Conservation (phyloP, 2,113 vertebrate species). For the Nycticorax nycticorax region DNA sequence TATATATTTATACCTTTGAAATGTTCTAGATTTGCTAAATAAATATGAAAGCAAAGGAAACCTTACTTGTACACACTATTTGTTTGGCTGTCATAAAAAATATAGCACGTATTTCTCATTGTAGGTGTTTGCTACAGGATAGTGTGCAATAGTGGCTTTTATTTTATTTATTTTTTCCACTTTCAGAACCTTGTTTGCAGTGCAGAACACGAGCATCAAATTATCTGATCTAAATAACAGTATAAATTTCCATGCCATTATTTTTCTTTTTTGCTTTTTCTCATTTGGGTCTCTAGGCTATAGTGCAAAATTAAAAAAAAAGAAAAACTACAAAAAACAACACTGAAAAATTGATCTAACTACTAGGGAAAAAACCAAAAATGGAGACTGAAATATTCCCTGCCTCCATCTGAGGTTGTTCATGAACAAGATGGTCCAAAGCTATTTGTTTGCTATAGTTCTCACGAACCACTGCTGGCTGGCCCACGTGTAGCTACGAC, state of each 20-base stretch:
- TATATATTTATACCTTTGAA: conserved; percentile 64
- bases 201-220: conserved; percentile 39
- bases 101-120: conserved; percentile 54
- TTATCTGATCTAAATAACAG: conserved; percentile 33
- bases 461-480: background rate
- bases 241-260: background rate
- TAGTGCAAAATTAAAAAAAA: conserved; percentile 53
- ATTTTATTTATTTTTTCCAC: background rate
- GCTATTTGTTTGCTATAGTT: background rate
- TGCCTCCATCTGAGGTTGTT: conserved; percentile 45
- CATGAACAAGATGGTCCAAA: conserved; percentile 9
- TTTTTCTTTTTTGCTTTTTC: conserved; percentile 6
- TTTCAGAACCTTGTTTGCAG: conserved; percentile 47
- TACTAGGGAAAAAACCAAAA: background rate
- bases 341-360: conserved; percentile 14
- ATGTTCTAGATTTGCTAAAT: conserved; percentile 71
- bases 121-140: conserved; percentile 40
- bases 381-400: conserved; percentile 40
- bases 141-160: conserved; percentile 34
- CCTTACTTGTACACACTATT: conserved; percentile 48
- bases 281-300: conserved; percentile 58
- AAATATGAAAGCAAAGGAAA: conserved; percentile 67
- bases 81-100: conserved; percentile 63
- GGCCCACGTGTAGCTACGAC: background rate
- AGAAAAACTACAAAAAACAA: background rate